phyloP scores from a whole-genome alignment of 2,113 vertebrate genomes.

The Anser brachyrhynchus region DNA sequence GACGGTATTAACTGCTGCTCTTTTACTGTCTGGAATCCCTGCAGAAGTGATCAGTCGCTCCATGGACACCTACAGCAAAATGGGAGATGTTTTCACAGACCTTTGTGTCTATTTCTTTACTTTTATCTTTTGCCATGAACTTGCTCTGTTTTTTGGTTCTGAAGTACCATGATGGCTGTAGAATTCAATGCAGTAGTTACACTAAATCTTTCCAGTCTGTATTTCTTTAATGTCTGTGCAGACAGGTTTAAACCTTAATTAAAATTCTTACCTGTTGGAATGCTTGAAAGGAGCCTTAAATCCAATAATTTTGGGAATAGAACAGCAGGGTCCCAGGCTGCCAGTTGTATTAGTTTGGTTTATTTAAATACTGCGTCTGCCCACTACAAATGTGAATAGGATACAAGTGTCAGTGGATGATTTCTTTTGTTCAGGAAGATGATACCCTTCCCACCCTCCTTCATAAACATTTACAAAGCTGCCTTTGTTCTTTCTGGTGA shows the following conservation, averaged over 20 bases:
- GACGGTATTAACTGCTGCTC: constrained; percentile 92
- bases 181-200: neutral
- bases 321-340: constrained; percentile 27
- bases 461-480: constrained; percentile 10
- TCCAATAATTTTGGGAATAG: constrained; percentile 21
- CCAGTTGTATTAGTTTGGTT: neutral
- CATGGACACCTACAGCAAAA: constrained; percentile 97
- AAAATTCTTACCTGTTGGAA: constrained; percentile 17
- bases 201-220: constrained; percentile 36
- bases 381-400: constrained; percentile 48
- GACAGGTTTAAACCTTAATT: constrained; percentile 40
- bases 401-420: constrained; percentile 29
- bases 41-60: constrained; percentile 96
- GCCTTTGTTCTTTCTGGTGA: constrained; percentile 1
- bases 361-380: neutral
- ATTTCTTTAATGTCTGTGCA: constrained; percentile 27
- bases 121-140: constrained; percentile 92
- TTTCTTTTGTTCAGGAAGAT: constrained; percentile 51
- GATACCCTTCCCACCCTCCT: neutral
- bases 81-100: constrained; percentile 97
- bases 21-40: constrained; percentile 93
- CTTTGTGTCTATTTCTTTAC: constrained; percentile 98
- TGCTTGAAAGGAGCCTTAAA: constrained; percentile 59
- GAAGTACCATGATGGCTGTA: constrained; percentile 78
- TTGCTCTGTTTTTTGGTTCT: constrained; percentile 81